Percentiles rank a stretch among this genome's conserved stretches.
Evolutionary conservation across 2,797 vertebrate genomes (phyloP).

Genomic region (Pogoniulus pusillus): DNA sequence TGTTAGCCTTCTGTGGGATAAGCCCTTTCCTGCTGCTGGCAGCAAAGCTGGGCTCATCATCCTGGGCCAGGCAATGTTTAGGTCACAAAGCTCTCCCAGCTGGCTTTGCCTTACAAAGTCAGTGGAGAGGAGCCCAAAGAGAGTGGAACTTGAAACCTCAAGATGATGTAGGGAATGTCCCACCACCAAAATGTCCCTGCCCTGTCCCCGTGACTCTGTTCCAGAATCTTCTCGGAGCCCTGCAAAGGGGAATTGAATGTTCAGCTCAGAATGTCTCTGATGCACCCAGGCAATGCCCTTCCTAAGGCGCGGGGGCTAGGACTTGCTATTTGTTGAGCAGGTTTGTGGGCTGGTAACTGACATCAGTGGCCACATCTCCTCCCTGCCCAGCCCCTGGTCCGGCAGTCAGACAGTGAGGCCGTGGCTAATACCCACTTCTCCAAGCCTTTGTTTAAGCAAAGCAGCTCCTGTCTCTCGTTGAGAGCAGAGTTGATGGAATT

Average conservation of each 20-base stretch:
- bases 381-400: background rate
- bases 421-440: background rate
- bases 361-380: background rate
- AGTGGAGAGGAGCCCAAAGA: background rate
- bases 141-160: background rate
- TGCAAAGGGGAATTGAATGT: rapidly evolving
- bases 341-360: background rate
- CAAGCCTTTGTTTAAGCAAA: background rate
- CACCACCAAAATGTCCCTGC: background rate
- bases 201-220: background rate
- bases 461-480: background rate
- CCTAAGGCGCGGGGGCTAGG: background rate
- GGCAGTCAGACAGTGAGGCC: background rate
- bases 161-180: background rate
- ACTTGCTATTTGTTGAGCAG: background rate
- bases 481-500: background rate
- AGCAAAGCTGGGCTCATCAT: background rate
- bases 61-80: background rate
- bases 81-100: background rate
- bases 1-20: background rate
- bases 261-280: background rate
- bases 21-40: background rate
- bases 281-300: background rate
- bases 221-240: background rate
- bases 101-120: background rate